Evolutionary conservation across 2,888 invertebrate genomes (phyloP).

Genomic region (Taphrorychus bicolor): DNA sequence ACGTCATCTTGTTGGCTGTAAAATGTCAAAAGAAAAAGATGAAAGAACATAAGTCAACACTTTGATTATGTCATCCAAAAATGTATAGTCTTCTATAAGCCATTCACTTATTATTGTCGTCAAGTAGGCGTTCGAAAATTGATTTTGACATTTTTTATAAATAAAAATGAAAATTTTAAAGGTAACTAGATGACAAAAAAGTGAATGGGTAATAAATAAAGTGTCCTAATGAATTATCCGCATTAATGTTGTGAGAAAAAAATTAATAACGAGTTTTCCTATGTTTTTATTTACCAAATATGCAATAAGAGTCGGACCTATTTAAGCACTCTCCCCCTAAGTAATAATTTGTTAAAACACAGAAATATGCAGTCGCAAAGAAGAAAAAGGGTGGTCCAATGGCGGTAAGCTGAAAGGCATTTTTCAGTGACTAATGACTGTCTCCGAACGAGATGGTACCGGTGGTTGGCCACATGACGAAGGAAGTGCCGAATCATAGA

Average conservation of each 20-base stretch:
- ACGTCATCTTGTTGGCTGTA: background rate
- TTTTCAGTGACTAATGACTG: conserved; percentile 7
- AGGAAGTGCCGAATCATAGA: conserved; percentile 1
- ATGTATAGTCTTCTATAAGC: too few relatives aligned
- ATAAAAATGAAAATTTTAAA: too few relatives aligned
- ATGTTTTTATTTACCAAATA: background rate
- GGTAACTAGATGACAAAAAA: too few relatives aligned
- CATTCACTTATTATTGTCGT: too few relatives aligned
- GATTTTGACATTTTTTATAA: too few relatives aligned
- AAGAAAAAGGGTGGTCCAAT: conserved; percentile 15
- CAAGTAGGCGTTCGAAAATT: too few relatives aligned
- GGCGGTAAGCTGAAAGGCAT: conserved; percentile 2
- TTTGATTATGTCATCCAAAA: too few relatives aligned
- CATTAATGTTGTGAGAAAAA: too few relatives aligned
- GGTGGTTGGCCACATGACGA: background rate
- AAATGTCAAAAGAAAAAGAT: background rate
- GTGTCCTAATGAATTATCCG: too few relatives aligned
- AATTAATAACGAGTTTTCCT: background rate
- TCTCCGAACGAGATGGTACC: conserved; percentile 4
- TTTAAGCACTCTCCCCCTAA: background rate
- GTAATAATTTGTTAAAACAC: background rate
- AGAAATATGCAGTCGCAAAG: background rate
- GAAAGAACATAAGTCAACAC: too few relatives aligned
- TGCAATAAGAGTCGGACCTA: background rate
- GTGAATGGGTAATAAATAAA: too few relatives aligned